Conservation (phyloP, 2,113 vertebrate genomes). For the Atlantisia rogersi region DNA sequence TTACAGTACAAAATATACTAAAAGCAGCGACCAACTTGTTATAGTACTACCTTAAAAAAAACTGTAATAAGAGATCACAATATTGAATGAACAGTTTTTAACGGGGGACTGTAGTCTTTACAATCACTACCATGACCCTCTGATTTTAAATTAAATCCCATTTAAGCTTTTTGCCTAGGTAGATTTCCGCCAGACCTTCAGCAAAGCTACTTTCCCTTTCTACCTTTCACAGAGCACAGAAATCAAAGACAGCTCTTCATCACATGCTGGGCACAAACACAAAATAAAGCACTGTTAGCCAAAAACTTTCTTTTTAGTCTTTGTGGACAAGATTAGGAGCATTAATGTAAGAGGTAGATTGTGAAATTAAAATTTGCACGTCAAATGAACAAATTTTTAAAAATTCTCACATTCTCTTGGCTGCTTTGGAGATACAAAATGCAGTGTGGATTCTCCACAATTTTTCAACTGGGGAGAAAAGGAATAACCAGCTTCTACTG, state of each 20-base stretch:
- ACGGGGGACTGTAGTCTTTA: background rate
- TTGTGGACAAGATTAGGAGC: background rate
- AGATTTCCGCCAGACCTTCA: background rate
- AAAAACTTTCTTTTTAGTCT: background rate
- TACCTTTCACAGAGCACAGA: background rate
- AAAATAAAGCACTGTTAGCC: background rate
- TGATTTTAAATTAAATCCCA: background rate
- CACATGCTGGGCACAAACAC: background rate
- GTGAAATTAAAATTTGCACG: background rate
- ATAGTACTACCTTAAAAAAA: background rate
- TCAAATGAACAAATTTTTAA: background rate
- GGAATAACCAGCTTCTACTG: background rate
- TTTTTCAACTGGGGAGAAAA: background rate
- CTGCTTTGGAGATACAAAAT: background rate
- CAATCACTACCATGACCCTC: background rate
- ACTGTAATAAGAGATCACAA: background rate
- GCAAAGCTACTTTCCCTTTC: background rate
- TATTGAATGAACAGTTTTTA: background rate
- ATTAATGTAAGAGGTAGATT: background rate
- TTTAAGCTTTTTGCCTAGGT: background rate
- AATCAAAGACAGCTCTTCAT: background rate
- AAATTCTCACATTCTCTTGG: background rate
- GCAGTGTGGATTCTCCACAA: background rate
- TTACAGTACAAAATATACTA: background rate
- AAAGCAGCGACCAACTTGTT: background rate